Base-by-base conservation (phyloP, 2,113 vertebrate genomes). In the Ascaphus truei region DNA sequence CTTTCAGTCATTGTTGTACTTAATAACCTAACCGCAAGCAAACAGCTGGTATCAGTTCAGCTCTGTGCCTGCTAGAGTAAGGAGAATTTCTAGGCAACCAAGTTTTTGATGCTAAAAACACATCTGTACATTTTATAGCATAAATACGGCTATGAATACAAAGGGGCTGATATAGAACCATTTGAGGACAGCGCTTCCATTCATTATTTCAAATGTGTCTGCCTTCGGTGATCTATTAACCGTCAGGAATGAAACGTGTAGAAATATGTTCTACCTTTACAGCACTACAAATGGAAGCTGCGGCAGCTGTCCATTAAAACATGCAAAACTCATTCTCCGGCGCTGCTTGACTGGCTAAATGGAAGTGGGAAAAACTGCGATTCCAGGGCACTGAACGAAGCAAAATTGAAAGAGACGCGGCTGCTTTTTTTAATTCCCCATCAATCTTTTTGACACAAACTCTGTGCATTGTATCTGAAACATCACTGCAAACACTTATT, bases 211-310 rank as follows among this genome's bases (percentile, higher is more conserved):
- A 71, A 65, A 82, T 77, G 64, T 63, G 31, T 51, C 50, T 84
- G 71, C 57, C 57, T 61, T 67, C 71, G 71, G 65, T 78, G 73
- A 84, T 87, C 78, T 82, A 86, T 80, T 80, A 81, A 79, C 37
- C 81, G 74, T 79, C 80, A 86, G 58, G 69, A 84, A 73, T 52
- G 64, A 81, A 82, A 78, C 66, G 72, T 77, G 72, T 37, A 65
- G 73, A 83, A 86, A 81, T 82, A 82, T 51, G 65, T 84, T 77
- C 69, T 80, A 67, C 76, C 26, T 77, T 80, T 64, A 75, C 68
- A 62, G 67, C 36, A 51, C 61, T 61, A 71, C 66, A 76, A 76
- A 76, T 33, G 55, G 58, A 68, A 88, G 79, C 25, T 82, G 52
- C 45, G 68, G 51, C 22, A 79, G 16, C 39, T 78, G 81, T 82